A percentile compares a stretch with the other conserved stretches of the same genome.
These are phyloP conservation scores for Lophotriccus pileatus DNA, from an alignment of 2,797 vertebrate genomes.

Conservation along the genomic window DNA sequence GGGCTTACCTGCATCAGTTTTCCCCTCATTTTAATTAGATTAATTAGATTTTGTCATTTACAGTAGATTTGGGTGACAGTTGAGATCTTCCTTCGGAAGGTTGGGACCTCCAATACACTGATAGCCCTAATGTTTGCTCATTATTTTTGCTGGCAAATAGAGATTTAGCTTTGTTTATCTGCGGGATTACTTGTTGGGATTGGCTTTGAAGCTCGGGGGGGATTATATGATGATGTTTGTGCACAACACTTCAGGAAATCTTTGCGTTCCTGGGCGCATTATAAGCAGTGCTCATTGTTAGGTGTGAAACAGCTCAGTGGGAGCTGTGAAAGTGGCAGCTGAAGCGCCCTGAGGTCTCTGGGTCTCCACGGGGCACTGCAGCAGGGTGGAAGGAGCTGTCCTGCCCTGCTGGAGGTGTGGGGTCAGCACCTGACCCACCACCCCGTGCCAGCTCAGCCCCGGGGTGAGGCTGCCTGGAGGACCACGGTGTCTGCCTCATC, in stretches of 20 bases:
- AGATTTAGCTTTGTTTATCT: constrained; percentile 64
- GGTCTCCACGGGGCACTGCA: rapidly evolving
- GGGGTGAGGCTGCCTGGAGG: neutral
- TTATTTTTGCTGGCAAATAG: constrained; percentile 56
- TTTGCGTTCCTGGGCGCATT: neutral
- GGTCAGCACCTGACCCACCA: rapidly evolving
- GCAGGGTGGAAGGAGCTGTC: rapidly evolving
- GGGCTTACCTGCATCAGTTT: neutral
- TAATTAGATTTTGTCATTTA: neutral
- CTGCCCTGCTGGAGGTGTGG: neutral
- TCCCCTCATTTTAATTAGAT: neutral
- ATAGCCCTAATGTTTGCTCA: constrained; percentile 56
- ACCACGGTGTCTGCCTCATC: rapidly evolving
- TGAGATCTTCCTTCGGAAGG: neutral
- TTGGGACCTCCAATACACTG: neutral
- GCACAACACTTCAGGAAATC: constrained; percentile 9
- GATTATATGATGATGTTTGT: constrained; percentile 49
- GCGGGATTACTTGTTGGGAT: constrained; percentile 52
- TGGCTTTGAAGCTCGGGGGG: constrained; percentile 38
- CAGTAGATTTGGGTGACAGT: constrained; percentile 3
- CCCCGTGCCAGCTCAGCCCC: rapidly evolving
- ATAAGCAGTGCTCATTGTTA: neutral
- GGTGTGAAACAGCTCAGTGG: neutral
- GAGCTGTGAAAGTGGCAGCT: neutral
- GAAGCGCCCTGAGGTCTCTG: rapidly evolving